A percentile compares a stretch with the other conserved stretches of the same genome.
phyloP scores from a whole-genome alignment of 2,113 vertebrate genomes.

The Thalassoma bifasciatum region DNA sequence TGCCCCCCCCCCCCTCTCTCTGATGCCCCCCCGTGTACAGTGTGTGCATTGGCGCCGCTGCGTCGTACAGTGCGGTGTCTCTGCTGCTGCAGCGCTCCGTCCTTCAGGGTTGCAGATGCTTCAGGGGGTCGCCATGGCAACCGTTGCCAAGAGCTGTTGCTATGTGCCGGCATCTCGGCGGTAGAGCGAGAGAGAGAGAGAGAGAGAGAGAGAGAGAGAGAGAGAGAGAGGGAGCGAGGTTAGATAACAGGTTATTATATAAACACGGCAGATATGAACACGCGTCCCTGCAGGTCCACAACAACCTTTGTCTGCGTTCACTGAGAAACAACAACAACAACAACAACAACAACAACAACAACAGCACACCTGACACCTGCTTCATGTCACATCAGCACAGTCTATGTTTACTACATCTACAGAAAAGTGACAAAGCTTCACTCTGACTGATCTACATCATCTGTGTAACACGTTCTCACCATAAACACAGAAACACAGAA shows the following conservation, averaged over 20 bases:
- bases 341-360: too few relatives aligned
- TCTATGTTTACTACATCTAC: too few relatives aligned
- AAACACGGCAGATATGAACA: constrained; percentile 42
- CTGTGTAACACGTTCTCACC: too few relatives aligned
- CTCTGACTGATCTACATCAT: too few relatives aligned
- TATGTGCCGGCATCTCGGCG: constrained; percentile 46
- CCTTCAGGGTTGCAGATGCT: constrained; percentile 60
- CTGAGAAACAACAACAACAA: too few relatives aligned
- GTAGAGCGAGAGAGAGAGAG: constrained; percentile 16
- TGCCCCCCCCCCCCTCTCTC: too few relatives aligned
- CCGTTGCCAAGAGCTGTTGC: constrained; percentile 72
- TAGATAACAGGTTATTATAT: constrained; percentile 62
- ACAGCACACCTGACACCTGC: too few relatives aligned
- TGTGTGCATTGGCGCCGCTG: neutral
- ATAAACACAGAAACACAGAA: too few relatives aligned
- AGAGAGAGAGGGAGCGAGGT: constrained; percentile 26
- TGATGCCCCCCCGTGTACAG: too few relatives aligned
- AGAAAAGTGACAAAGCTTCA: too few relatives aligned
- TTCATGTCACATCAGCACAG: too few relatives aligned
- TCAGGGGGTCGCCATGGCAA: constrained; percentile 54
- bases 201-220: constrained; percentile 10
- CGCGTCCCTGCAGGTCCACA: neutral
- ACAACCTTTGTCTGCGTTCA: too few relatives aligned
- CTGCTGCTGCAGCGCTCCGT: constrained; percentile 32
- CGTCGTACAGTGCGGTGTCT: neutral